Conservation (phyloP, 2,113 vertebrate species). For the Butastur rufipennis region DNA sequence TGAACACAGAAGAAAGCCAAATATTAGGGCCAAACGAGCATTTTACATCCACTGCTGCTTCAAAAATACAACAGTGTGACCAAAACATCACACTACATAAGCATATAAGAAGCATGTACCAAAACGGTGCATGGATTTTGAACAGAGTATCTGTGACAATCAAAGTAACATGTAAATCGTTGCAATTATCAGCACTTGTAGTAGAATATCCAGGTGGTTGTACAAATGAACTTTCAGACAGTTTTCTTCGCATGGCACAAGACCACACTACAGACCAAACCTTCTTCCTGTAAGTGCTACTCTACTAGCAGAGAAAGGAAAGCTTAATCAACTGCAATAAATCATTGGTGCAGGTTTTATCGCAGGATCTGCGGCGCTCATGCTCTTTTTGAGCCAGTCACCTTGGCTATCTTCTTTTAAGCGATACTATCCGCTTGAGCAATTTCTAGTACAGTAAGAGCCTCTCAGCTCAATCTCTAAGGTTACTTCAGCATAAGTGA, state of each 20-base stretch:
- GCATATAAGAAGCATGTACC: neutral
- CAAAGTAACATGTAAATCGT: neutral
- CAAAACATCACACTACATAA: neutral
- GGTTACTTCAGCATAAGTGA: neutral
- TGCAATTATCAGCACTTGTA: neutral
- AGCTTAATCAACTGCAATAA: neutral
- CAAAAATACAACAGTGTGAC: neutral
- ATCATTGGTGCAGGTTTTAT: neutral
- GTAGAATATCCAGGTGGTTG: neutral
- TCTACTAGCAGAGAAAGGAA: neutral
- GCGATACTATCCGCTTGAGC: neutral
- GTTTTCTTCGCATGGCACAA: neutral
- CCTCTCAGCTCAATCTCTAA: neutral
- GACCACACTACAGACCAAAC: neutral
- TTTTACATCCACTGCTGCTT: neutral
- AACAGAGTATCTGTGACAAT: neutral
- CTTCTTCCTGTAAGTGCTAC: neutral
- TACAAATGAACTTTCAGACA: neutral
- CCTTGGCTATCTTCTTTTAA: neutral
- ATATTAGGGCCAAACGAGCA: constrained; percentile 1
- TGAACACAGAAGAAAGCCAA: constrained; percentile 61
- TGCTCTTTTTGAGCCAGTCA: neutral
- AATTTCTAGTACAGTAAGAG: neutral
- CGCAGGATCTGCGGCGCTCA: neutral
- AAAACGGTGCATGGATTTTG: neutral